Conservation (phyloP, 2,113 vertebrate genomes). For the Myotis lucifugus region DNA sequence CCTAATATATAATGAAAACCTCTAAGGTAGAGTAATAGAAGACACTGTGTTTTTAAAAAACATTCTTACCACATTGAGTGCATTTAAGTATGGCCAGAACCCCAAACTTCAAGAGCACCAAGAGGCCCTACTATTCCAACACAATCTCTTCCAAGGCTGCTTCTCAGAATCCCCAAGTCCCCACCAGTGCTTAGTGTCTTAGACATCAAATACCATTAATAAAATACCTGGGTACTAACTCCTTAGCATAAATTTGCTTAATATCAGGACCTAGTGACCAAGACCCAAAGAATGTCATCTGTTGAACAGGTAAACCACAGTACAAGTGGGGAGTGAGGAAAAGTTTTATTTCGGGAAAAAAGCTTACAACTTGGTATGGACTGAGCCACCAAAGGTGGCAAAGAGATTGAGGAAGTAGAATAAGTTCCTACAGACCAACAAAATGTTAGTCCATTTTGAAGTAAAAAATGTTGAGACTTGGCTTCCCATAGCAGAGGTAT, state of each 20-base stretch:
- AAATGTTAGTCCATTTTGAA: not conserved
- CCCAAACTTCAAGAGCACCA: not conserved
- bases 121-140: not conserved
- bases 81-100: not conserved
- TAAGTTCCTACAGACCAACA: not conserved
- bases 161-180: not conserved
- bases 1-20: not conserved
- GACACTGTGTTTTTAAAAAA: not conserved
- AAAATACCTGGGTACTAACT: not conserved
- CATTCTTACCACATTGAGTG: not conserved
- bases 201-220: not conserved
- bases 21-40: not conserved
- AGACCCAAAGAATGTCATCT: not conserved
- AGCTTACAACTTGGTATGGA: no score
- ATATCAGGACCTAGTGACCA: not conserved
- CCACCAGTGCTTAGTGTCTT: not conserved
- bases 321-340: fast-evolving
- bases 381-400: not conserved
- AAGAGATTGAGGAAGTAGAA: not conserved
- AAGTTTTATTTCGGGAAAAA: not conserved
- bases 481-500: not conserved
- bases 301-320: not conserved
- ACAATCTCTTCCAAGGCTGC: not conserved
- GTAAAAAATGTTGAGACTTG: not conserved
- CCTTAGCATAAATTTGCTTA: not conserved